Base-by-base conservation (phyloP, 2,113 vertebrate species). In the Caranx melampygus region DNA sequence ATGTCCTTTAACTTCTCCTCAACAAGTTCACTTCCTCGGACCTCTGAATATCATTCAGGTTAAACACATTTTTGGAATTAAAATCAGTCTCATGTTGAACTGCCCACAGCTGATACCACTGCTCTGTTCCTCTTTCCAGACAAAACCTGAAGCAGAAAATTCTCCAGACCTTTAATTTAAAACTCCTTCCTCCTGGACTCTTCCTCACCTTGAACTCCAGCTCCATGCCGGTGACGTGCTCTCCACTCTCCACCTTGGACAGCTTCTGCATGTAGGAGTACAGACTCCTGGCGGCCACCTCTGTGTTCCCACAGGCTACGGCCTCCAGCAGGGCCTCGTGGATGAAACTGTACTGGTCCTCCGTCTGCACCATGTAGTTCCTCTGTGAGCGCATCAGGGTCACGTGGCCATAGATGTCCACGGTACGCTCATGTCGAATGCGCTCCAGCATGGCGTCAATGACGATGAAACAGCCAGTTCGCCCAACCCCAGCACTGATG, bases 351-450 rank as follows among this genome's bases (percentile, higher is more conserved):
- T 99, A 99, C 92, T 99, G 98, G 92, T 99, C 98, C 87, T 99
- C 98, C 0, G 98, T 99, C 94, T 99, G 98, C 31, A 99, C 98
- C 98, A 99, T 99, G 95, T 99, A 99, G 92, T 99, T 99, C 33
- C 98, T 94, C 90, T 99, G 98, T 0, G 98, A 97, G 75, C 98
- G 94, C 97, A 99, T 99, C 85, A 99, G 96, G 0, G 98, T 99
- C 91, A 99, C 97, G 0, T 98, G 98, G 1, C 98, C 98, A 0
- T 99, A 99, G 37, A 99, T 97, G 86, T 99, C 98, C 89, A 98
- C 97, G 0, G 97, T 97, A 91, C 97, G 97, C 94, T 99, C 98
- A 0, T 97, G 97, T 31, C 96, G 96, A 66, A 99, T 97, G 15
- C 98, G 95, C 94, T 99, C 98, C 75, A 99, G 94, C 98, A 99